phyloP scores from a whole-genome alignment of 2,113 vertebrate species.

The Eptesicus fuscus region DNA sequence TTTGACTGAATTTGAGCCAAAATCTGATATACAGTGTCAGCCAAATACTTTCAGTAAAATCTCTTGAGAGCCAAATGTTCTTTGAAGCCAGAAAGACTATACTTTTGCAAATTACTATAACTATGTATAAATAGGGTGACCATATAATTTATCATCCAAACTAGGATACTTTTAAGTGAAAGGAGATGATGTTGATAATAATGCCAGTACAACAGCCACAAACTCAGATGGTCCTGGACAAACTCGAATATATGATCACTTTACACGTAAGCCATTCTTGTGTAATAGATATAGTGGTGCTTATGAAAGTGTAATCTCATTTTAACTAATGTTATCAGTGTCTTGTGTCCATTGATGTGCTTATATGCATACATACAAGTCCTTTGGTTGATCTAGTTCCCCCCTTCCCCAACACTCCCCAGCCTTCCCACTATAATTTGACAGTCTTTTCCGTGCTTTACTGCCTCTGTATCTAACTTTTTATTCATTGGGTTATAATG shows the following conservation, averaged over 20 bases:
- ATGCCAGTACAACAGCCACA: neutral
- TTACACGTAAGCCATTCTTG: neutral
- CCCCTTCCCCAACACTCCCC: too few species aligned
- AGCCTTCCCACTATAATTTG: too few species aligned
- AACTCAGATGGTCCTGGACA: neutral
- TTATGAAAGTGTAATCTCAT: neutral
- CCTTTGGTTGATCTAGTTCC: too few species aligned
- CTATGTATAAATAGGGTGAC: conserved; percentile 15
- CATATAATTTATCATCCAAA: conserved; percentile 37
- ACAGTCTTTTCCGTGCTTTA: too few species aligned
- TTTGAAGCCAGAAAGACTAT: conserved; percentile 39
- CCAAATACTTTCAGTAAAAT: conserved; percentile 65
- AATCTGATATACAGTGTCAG: conserved; percentile 57
- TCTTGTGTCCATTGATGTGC: too few species aligned
- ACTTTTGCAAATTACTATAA: conserved; percentile 35
- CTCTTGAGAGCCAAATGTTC: conserved; percentile 52
- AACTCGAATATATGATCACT: neutral
- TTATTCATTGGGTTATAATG: too few species aligned
- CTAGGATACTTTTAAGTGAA: neutral
- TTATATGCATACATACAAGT: too few species aligned
- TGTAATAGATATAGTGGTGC: neutral
- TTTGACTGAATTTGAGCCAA: conserved; percentile 53
- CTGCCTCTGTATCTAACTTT: too few species aligned
- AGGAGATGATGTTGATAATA: neutral
- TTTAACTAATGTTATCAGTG: too few species aligned